Evolutionary conservation across 2,888 invertebrate species (phyloP).

Genomic region (Labia minor): DNA sequence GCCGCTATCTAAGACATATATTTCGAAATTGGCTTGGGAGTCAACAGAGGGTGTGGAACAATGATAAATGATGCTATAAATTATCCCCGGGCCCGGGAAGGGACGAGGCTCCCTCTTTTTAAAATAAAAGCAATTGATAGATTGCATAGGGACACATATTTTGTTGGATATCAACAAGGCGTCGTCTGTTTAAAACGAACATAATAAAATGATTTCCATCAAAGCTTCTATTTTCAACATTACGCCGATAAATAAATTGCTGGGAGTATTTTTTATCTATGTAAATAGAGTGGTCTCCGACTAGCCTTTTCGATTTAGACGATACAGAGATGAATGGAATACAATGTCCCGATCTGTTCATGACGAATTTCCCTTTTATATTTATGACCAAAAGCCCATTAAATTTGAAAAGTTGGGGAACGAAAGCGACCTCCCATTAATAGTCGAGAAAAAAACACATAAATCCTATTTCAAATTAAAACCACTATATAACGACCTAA

Average conservation of each 20-base stretch:
- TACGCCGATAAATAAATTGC: constrained; percentile 23
- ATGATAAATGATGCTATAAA: constrained; percentile 42
- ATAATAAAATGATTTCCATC: constrained; percentile 17
- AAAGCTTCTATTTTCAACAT: constrained; percentile 21
- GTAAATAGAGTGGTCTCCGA: constrained; percentile 21
- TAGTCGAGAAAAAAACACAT: too few relatives aligned
- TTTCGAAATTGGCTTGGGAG: constrained; percentile 45
- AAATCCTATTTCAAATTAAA: too few relatives aligned
- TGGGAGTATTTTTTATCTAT: constrained; percentile 21
- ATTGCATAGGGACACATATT: constrained; percentile 1
- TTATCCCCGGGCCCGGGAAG: constrained; percentile 29
- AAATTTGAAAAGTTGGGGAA: neutral
- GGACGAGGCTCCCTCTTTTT: constrained; percentile 35
- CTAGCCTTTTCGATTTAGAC: neutral
- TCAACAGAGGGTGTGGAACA: constrained; percentile 38
- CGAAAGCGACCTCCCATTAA: too few relatives aligned
- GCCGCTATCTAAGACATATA: constrained; percentile 40
- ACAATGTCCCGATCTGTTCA: neutral
- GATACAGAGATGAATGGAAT: neutral
- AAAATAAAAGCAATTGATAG: constrained; percentile 30
- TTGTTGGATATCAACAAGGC: constrained; percentile 7
- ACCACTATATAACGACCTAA: neutral
- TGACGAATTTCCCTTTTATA: neutral
- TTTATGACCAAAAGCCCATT: neutral
- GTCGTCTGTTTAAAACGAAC: constrained; percentile 1